Evolutionary conservation across 1,140 invertebrate species (phyloP).

Genomic region (Euura lappo): DNA sequence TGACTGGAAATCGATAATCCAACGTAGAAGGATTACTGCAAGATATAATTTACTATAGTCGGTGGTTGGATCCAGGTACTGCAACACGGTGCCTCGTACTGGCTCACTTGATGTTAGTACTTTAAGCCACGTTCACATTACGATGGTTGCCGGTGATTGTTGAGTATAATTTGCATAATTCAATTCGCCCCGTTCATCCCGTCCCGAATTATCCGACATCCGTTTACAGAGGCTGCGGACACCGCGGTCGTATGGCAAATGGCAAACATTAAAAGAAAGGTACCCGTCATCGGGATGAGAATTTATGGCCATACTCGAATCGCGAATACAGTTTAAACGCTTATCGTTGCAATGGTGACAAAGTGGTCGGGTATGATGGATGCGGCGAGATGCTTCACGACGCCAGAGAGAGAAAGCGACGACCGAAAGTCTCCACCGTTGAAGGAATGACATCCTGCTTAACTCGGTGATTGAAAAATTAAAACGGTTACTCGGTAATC

Average conservation of each 20-base stretch:
- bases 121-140: too few species aligned
- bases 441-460: constrained; percentile 3
- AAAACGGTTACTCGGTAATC: too few species aligned
- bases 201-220: too few species aligned
- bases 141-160: too few species aligned
- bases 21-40: neutral
- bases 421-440: too few species aligned
- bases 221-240: too few species aligned
- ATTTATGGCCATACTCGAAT: constrained; percentile 37
- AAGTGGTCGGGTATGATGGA: constrained; percentile 45
- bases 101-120: neutral
- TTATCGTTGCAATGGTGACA: constrained; percentile 43
- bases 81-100: neutral
- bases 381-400: constrained; percentile 21
- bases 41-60: neutral
- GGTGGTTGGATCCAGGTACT: neutral
- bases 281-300: constrained; percentile 29
- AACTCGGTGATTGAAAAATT: neutral
- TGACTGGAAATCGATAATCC: constrained; percentile 3
- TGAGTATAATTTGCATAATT: too few species aligned
- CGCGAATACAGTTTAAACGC: constrained; percentile 47
- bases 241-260: neutral
- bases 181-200: too few species aligned
- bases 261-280: constrained; percentile 25
- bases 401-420: constrained; percentile 23